These are phyloP conservation scores for Bicyclus anynana DNA, from an alignment of 1,140 invertebrate species.

Conservation along the genomic window DNA sequence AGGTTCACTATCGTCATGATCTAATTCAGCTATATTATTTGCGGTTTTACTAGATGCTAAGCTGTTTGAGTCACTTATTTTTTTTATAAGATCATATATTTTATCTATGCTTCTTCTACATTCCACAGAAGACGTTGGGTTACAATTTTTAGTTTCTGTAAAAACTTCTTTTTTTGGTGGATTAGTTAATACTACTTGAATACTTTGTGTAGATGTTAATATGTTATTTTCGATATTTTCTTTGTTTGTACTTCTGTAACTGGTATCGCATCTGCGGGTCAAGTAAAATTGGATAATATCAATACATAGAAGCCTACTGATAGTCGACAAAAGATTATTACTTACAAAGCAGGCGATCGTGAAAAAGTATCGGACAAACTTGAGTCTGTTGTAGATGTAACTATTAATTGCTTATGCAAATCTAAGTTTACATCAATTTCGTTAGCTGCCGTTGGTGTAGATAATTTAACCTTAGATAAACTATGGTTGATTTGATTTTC, in stretches of 20 bases:
- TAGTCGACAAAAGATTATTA: neutral
- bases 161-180: conserved; percentile 26
- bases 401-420: conserved; percentile 21
- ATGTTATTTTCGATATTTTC: conserved; percentile 1
- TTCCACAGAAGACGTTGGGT: conserved; percentile 33
- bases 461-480: conserved; percentile 10
- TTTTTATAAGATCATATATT: conserved; percentile 60
- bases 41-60: conserved; percentile 7
- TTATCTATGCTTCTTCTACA: conserved; percentile 62
- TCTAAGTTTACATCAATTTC: conserved; percentile 34
- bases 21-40: conserved; percentile 15
- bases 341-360: conserved; percentile 17
- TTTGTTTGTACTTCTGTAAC: conserved; percentile 3
- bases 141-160: conserved; percentile 9
- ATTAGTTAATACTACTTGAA: conserved; percentile 30
- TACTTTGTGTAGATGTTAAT: conserved; percentile 6
- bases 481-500: conserved; percentile 16
- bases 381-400: conserved; percentile 25
- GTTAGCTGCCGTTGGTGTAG: conserved; percentile 34
- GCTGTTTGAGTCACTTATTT: conserved; percentile 25
- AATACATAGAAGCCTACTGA: neutral
- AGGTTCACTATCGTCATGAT: conserved; percentile 46
- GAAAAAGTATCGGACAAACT: conserved; percentile 20
- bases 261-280: conserved; percentile 16
- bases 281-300: neutral